Percentiles rank a stretch among this genome's conserved stretches.
These are phyloP conservation scores for Isurus oxyrinchus DNA, from an alignment of 2,113 vertebrate genomes.

Conservation along the genomic window DNA sequence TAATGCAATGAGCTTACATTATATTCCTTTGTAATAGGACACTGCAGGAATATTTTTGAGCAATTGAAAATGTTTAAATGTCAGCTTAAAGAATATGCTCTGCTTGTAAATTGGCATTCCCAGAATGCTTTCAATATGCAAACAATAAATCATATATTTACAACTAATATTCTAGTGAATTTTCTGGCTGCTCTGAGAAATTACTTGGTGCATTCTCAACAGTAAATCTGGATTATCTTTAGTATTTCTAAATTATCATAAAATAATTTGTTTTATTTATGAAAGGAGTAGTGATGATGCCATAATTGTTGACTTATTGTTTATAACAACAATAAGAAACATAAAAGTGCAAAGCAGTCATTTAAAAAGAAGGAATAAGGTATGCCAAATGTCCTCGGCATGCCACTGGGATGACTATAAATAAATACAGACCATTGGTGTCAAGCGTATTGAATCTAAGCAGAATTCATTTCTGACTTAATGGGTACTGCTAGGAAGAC, in stretches of 20 bases:
- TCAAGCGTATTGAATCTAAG: slow-evolving; percentile 31
- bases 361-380: background rate
- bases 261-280: background rate
- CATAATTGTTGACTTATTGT: background rate
- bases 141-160: background rate
- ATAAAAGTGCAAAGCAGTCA: background rate
- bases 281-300: background rate
- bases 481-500: background rate
- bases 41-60: background rate
- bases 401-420: slow-evolving; percentile 42
- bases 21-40: background rate
- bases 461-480: slow-evolving; percentile 33
- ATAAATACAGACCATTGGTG: slow-evolving; percentile 30
- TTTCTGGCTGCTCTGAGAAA: background rate
- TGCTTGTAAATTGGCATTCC: background rate
- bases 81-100: background rate
- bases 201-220: background rate
- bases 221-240: slow-evolving; percentile 6
- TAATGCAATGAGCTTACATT: slow-evolving; percentile 3
- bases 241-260: background rate
- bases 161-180: background rate
- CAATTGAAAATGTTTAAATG: background rate
- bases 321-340: background rate
- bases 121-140: background rate
- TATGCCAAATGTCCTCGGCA: slow-evolving; percentile 34